These are phyloP conservation scores for Noctua janthina DNA, from an alignment of 2,888 invertebrate species.

Conservation along the genomic window DNA sequence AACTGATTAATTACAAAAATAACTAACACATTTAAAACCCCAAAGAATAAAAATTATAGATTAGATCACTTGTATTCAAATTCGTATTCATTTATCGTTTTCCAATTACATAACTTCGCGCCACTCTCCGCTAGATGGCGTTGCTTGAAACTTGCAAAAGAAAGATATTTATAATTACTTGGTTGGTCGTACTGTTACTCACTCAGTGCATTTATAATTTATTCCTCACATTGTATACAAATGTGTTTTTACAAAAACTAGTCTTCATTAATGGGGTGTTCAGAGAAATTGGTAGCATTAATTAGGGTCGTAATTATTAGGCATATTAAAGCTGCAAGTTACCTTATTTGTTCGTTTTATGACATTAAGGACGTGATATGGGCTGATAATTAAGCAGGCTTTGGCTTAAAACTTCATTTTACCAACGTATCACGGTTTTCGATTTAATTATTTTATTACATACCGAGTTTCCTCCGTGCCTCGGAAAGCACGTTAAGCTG, in stretches of 20 bases:
- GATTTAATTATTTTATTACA: too few species aligned
- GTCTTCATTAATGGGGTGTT: constrained; percentile 15
- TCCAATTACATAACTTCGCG: constrained; percentile 35
- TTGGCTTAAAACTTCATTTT: not conserved
- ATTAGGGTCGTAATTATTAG: constrained; percentile 20
- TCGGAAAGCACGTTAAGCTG: too few species aligned
- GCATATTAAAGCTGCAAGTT: not conserved
- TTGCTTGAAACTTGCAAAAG: not conserved
- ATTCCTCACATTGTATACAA: constrained; percentile 40
- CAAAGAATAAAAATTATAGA: not conserved
- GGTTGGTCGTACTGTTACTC: too few species aligned
- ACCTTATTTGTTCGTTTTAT: constrained; percentile 16
- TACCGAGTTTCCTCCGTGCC: too few species aligned
- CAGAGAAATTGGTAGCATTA: constrained; percentile 42
- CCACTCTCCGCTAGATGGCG: constrained; percentile 85
- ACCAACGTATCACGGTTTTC: not conserved
- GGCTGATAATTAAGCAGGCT: constrained; percentile 1
- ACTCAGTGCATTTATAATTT: constrained; percentile 23
- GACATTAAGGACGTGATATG: not conserved
- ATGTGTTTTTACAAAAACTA: constrained; percentile 33
- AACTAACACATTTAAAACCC: too few species aligned
- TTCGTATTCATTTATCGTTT: not conserved
- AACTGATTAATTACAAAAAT: not conserved
- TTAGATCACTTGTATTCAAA: not conserved
- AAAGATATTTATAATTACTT: not conserved